phyloP scores from a whole-genome alignment of 2,888 invertebrate species.

The Drosophila birchii region DNA sequence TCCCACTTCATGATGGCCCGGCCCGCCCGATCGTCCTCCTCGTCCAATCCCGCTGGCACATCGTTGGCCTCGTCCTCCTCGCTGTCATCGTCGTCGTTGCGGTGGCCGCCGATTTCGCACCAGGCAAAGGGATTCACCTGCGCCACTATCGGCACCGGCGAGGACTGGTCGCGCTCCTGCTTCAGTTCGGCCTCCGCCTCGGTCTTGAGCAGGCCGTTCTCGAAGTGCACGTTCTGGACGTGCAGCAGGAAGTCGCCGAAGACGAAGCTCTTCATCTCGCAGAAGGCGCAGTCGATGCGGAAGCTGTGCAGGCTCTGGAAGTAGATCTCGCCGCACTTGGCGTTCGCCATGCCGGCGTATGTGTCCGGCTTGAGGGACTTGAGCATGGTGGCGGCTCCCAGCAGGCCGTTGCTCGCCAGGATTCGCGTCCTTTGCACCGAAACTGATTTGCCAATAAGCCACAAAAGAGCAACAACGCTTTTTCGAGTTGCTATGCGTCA shows the following conservation, averaged over 20 bases:
- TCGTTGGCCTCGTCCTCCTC: conserved; percentile 13
- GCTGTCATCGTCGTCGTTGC: conserved; percentile 10
- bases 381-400: conserved; percentile 56
- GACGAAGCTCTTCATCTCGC: conserved; percentile 76
- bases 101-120: conserved; percentile 51
- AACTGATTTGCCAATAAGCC: conserved; percentile 1
- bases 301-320: conserved; percentile 74
- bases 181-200: conserved; percentile 48
- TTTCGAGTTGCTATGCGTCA: conserved; percentile 23
- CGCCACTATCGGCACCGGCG: conserved; percentile 19
- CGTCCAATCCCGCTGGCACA: neutral
- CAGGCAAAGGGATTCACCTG: conserved; percentile 59
- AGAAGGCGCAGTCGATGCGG: conserved; percentile 74
- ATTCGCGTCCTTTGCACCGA: conserved; percentile 13
- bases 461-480: conserved; percentile 46
- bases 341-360: conserved; percentile 65
- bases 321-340: conserved; percentile 79
- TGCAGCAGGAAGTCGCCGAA: conserved; percentile 76
- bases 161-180: conserved; percentile 29
- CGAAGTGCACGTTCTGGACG: conserved; percentile 77
- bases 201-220: conserved; percentile 65
- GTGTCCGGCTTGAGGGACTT: conserved; percentile 63
- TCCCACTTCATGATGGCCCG: conserved; percentile 64
- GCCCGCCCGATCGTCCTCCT: conserved; percentile 32
- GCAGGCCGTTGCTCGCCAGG: conserved; percentile 31